Evolutionary conservation across 92 coral and sea anemone species (phyloP).

Genomic region (Montipora capitata): DNA sequence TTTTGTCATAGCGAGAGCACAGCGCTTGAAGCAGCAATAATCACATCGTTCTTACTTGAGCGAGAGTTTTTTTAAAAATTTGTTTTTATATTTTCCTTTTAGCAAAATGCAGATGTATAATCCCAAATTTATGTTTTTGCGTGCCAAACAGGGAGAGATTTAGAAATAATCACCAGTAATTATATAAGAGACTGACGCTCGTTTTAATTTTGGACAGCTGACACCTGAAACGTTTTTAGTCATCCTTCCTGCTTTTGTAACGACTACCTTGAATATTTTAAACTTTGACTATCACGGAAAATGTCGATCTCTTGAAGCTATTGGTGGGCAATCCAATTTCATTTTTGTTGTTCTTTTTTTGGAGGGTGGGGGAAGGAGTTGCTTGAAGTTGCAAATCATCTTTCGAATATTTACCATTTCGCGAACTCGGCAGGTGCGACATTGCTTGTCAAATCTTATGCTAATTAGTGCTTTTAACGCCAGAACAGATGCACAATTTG

Average conservation of each 20-base stretch:
- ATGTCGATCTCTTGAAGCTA: background rate
- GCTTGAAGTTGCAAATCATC: background rate
- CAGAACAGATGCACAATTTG: background rate
- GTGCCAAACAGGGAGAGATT: background rate
- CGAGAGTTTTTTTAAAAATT: too few species aligned
- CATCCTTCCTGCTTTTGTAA: background rate
- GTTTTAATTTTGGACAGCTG: background rate
- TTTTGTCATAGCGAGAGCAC: too few species aligned
- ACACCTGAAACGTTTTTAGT: background rate
- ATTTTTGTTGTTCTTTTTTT: too few species aligned
- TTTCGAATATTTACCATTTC: constrained; percentile 27
- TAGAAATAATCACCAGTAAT: background rate
- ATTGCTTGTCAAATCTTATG: background rate
- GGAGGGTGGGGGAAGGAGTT: too few species aligned
- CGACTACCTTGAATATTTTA: background rate
- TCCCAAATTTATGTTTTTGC: background rate
- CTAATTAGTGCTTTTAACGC: constrained; percentile 22
- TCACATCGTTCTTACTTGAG: too few species aligned
- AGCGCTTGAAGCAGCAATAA: too few species aligned
- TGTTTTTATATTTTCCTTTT: too few species aligned
- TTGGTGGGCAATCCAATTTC: too few species aligned
- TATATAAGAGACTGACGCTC: background rate
- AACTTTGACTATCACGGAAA: background rate
- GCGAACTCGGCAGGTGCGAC: constrained; percentile 24
- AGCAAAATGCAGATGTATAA: too few species aligned